A percentile compares a stretch with the other conserved stretches of the same genome.
Evolutionary conservation across 2,113 vertebrate species (phyloP).

Genomic region (Antennarius striatus): DNA sequence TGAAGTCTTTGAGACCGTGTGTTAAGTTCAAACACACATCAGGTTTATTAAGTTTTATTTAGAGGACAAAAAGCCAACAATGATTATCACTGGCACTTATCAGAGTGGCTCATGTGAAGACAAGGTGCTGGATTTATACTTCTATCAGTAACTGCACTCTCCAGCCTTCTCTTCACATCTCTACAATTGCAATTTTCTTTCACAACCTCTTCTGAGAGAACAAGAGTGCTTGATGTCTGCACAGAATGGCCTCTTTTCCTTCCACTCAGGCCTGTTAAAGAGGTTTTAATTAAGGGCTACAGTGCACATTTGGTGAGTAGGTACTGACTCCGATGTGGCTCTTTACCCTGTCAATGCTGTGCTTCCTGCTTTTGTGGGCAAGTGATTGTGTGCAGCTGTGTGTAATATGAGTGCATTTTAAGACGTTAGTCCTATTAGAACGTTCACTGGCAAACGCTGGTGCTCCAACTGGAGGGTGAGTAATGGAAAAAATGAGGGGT

Average conservation of each 20-base stretch:
- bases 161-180: background rate
- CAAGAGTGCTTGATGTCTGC: constrained; percentile 13
- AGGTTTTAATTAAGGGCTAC: constrained; percentile 64
- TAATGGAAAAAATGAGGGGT: background rate
- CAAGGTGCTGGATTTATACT: background rate
- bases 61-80: too few species aligned
- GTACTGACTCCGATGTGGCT: constrained; percentile 35
- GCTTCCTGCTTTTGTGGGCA: constrained; percentile 22
- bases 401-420: constrained; percentile 31
- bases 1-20: background rate
- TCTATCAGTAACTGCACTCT: background rate
- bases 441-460: constrained; percentile 3
- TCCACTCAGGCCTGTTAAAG: constrained; percentile 39
- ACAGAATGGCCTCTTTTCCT: background rate
- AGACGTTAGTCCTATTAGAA: constrained; percentile 18
- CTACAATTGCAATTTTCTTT: constrained; percentile 5
- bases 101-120: background rate
- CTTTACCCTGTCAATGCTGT: constrained; percentile 46
- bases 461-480: background rate
- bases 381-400: constrained; percentile 20
- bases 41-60: background rate
- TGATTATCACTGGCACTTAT: too few species aligned
- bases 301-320: constrained; percentile 49
- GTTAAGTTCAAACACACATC: background rate
- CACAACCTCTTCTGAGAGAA: constrained; percentile 10